Percentiles rank a stretch among this genome's conserved stretches.
Conservation (phyloP, 2,888 invertebrate species). For the Lithosia quadra region DNA sequence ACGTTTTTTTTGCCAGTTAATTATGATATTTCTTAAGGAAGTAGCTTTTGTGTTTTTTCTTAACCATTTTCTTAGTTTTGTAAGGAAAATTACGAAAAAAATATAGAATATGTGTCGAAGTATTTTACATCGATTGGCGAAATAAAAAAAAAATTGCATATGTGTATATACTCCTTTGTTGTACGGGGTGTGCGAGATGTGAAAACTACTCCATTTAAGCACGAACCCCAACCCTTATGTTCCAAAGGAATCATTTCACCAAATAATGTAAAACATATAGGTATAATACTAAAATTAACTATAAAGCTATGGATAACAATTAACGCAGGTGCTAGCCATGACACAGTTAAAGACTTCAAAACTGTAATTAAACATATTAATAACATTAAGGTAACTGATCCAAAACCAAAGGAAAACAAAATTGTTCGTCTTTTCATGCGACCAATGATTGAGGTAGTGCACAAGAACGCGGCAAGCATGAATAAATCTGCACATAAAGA, state of each 20-base stretch:
- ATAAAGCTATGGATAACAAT: neutral
- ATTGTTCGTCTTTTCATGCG: constrained; percentile 4
- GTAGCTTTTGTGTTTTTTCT: too few species aligned
- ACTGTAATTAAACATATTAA: neutral
- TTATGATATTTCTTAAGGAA: too few species aligned
- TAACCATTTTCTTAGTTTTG: too few species aligned
- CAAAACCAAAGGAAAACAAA: neutral
- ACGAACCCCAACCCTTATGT: neutral
- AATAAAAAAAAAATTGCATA: too few species aligned
- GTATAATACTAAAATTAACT: neutral
- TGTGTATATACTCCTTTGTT: too few species aligned
- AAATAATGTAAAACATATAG: neutral
- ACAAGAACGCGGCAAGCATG: neutral
- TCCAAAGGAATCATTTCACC: neutral
- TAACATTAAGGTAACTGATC: neutral
- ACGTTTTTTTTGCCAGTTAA: too few species aligned
- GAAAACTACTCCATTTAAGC: neutral
- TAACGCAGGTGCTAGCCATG: neutral
- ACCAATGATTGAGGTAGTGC: constrained; percentile 43
- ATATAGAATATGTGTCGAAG: too few species aligned
- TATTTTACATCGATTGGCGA: too few species aligned
- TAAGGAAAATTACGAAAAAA: too few species aligned
- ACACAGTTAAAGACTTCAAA: neutral
- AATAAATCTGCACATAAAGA: neutral
- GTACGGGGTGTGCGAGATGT: too few species aligned